A percentile compares a stretch with the other conserved stretches of the same genome.
phyloP scores from a whole-genome alignment of 2,888 invertebrate species.

The Phengaris arion region DNA sequence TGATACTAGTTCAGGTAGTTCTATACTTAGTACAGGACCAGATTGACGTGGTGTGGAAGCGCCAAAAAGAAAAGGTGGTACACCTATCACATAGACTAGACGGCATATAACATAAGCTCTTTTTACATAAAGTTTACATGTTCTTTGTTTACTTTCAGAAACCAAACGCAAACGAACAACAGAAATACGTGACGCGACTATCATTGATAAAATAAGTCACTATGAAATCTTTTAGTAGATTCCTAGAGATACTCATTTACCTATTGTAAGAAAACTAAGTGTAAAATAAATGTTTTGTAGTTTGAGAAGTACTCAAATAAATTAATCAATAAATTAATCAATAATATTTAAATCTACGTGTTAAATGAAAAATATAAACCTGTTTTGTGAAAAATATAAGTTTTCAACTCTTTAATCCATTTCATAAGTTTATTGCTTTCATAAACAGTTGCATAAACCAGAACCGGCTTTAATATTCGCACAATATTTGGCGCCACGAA shows the following conservation, averaged over 20 bases:
- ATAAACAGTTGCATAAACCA: no score
- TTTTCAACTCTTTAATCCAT: no score
- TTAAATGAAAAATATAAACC: not conserved
- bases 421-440: no score
- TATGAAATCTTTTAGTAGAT: constrained; percentile 3
- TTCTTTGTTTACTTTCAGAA: not conserved
- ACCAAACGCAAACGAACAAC: not conserved
- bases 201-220: not conserved
- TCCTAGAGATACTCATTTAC: not conserved
- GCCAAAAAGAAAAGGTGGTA: no score
- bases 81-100: no score
- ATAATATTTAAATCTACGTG: constrained; percentile 9
- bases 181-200: not conserved
- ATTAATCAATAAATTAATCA: no score
- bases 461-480: no score
- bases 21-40: no score
- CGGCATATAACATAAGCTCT: no score
- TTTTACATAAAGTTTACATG: not conserved
- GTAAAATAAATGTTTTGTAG: not conserved
- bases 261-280: not conserved
- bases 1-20: no score
- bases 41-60: no score
- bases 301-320: not conserved
- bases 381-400: not conserved
- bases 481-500: no score